These are phyloP conservation scores for Phaethornis superciliosus DNA, from an alignment of 2,113 vertebrate species.

Conservation along the genomic window DNA sequence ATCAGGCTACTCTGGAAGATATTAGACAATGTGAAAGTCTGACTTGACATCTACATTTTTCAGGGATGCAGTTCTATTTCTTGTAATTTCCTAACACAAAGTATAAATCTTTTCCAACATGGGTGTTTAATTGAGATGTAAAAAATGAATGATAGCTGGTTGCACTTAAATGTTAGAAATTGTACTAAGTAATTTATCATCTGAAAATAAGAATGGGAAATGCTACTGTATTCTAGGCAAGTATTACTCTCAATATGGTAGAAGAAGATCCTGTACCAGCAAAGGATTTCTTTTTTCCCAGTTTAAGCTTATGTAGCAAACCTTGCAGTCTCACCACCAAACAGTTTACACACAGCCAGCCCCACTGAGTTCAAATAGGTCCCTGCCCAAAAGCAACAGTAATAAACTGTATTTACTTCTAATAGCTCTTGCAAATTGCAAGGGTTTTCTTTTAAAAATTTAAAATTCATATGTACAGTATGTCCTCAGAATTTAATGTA, in stretches of 20 bases:
- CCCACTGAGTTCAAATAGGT: not conserved
- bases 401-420: not conserved
- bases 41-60: not conserved
- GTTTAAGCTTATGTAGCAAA: not conserved
- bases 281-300: not conserved
- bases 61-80: not conserved
- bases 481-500: not conserved
- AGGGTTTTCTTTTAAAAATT: not conserved
- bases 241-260: not conserved
- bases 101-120: not conserved
- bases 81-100: not conserved
- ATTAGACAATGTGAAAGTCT: not conserved
- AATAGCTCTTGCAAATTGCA: not conserved
- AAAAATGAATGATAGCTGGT: slow-evolving; percentile 1
- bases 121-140: not conserved
- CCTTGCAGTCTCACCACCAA: not conserved
- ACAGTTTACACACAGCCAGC: not conserved
- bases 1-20: not conserved
- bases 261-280: not conserved
- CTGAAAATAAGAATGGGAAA: not conserved
- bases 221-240: not conserved
- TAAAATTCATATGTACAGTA: not conserved
- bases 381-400: not conserved
- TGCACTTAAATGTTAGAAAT: not conserved
- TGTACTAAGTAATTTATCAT: not conserved